phyloP scores from a whole-genome alignment of 2,113 vertebrate genomes.

The Grammomys dolichurus region DNA sequence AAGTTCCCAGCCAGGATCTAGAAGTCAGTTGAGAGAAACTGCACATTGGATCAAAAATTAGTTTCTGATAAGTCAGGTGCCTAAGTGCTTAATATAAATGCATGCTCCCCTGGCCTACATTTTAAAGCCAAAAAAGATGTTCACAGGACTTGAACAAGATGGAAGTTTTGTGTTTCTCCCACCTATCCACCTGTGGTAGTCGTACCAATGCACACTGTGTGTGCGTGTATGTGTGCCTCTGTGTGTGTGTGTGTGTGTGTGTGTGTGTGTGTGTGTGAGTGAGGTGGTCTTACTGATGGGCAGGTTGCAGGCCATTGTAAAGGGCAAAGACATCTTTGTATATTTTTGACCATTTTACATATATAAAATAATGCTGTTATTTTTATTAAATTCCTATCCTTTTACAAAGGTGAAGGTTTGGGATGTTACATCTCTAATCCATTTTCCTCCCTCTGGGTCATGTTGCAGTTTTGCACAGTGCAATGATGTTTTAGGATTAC shows the following conservation, averaged over 20 bases:
- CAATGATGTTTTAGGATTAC: background rate
- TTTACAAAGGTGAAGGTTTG: background rate
- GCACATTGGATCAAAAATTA: background rate
- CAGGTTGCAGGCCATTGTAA: background rate
- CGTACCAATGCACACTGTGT: too few relatives aligned
- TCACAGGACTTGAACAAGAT: background rate
- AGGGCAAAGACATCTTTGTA: background rate
- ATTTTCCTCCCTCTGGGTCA: background rate
- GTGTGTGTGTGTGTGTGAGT: background rate
- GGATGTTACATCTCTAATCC: background rate
- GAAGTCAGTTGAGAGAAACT: background rate
- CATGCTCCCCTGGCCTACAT: background rate
- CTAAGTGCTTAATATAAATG: background rate
- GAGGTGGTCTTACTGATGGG: background rate
- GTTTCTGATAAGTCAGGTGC: background rate
- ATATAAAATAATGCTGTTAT: background rate
- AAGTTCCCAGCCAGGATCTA: background rate
- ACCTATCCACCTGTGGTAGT: background rate
- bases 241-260: background rate
- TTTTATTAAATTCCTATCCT: background rate
- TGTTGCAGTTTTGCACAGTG: background rate
- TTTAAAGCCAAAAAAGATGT: background rate
- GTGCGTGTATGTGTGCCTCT: too few relatives aligned
- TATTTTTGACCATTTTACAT: background rate
- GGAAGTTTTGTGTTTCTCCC: background rate